Percentiles rank a stretch among this genome's conserved stretches.
phyloP scores from a whole-genome alignment of 2,113 vertebrate genomes.

The Hydrolagus affinis region DNA sequence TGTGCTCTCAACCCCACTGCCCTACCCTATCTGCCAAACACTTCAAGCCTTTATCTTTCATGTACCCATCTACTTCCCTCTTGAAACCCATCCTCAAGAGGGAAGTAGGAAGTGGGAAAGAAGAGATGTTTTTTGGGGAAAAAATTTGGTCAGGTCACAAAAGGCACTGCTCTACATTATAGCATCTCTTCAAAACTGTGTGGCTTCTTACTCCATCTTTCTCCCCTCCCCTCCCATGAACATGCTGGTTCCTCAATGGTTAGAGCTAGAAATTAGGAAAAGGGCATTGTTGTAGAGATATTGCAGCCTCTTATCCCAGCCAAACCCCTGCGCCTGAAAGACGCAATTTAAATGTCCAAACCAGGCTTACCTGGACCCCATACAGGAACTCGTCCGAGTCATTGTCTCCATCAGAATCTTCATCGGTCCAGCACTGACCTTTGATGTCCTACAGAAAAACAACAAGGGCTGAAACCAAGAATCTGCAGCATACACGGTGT shows the following conservation, averaged over 20 bases:
- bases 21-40: no score
- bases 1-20: no score
- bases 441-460: conserved; percentile 76
- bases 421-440: conserved; percentile 95
- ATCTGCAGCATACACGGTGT: no score
- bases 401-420: conserved; percentile 96
- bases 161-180: no score
- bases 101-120: no score
- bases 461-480: background rate
- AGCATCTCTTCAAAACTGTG: no score
- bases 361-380: conserved; percentile 79
- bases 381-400: conserved; percentile 95
- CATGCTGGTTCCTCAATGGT: background rate
- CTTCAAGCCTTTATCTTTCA: no score
- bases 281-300: background rate
- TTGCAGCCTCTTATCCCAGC: background rate
- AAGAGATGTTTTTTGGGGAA: no score
- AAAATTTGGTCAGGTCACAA: no score
- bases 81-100: no score
- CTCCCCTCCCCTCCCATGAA: background rate
- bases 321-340: background rate
- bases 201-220: background rate
- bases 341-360: background rate
- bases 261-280: background rate
- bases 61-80: no score